Evolutionary conservation across 1,140 invertebrate species (phyloP).

Genomic region (Orchestia grillus): DNA sequence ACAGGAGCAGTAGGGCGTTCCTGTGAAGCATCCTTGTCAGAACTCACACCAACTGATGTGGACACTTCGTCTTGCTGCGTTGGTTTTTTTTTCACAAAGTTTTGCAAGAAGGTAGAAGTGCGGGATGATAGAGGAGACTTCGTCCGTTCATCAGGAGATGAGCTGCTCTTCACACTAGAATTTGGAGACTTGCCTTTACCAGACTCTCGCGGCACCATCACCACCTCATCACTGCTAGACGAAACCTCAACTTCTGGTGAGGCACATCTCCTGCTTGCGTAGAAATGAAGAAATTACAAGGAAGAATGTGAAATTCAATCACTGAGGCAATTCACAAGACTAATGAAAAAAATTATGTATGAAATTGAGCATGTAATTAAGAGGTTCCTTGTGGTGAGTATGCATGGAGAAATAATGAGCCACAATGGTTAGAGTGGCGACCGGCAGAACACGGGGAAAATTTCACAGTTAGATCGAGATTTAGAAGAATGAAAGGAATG

Average conservation of each 20-base stretch:
- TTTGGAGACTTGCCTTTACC: background rate
- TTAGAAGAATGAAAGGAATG: too few relatives aligned
- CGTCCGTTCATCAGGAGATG: background rate
- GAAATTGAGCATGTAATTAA: too few relatives aligned
- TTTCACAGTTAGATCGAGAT: too few relatives aligned
- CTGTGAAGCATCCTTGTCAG: background rate
- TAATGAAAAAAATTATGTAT: background rate
- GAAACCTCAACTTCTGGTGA: conserved; percentile 5
- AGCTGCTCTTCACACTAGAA: background rate
- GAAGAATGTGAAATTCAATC: background rate
- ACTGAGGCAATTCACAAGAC: background rate
- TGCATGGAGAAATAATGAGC: too few relatives aligned
- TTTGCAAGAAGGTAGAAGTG: background rate
- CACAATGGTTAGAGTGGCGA: too few relatives aligned
- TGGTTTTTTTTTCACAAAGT: conserved; percentile 13
- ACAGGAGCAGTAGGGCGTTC: background rate
- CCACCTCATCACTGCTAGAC: conserved; percentile 14
- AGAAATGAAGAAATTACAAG: background rate
- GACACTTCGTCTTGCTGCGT: conserved; percentile 44
- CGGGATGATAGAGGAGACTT: background rate
- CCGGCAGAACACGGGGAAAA: too few relatives aligned
- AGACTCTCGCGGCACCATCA: background rate
- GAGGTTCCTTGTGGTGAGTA: too few relatives aligned
- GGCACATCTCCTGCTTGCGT: background rate
- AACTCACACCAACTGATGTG: background rate